A percentile compares a stretch with the other conserved stretches of the same genome.
phyloP scores from a whole-genome alignment of 2,888 invertebrate genomes.

The Galerucella calmariensis region DNA sequence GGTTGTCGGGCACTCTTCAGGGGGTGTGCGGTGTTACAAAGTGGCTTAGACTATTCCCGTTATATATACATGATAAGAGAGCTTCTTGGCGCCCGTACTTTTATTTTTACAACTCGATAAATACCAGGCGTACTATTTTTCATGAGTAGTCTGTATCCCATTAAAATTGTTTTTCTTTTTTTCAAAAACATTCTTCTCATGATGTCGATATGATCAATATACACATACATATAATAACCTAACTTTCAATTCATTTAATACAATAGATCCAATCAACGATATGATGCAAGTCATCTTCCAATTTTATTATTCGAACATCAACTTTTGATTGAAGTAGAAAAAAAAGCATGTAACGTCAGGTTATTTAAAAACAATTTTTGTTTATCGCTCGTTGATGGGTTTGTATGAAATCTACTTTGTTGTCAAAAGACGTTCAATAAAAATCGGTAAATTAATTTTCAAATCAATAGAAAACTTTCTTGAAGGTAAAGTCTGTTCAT shows the following conservation, averaged over 20 bases:
- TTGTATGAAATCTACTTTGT: background rate
- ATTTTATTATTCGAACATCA: conserved; percentile 43
- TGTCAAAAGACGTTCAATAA: no score
- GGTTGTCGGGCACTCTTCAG: conserved; percentile 43
- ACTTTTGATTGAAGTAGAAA: conserved; percentile 1
- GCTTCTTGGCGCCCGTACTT: conserved; percentile 45
- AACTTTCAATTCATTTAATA: conserved; percentile 46
- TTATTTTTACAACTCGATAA: conserved; percentile 16
- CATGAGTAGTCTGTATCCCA: background rate
- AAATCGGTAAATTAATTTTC: no score
- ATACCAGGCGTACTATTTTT: background rate
- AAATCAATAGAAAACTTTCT: no score
- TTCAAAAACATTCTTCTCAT: conserved; percentile 30
- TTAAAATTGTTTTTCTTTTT: conserved; percentile 7
- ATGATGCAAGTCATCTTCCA: conserved; percentile 55
- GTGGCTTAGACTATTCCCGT: conserved; percentile 46
- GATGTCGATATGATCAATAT: conserved; percentile 41
- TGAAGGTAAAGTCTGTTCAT: no score
- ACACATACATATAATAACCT: conserved; percentile 27
- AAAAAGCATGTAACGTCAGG: no score
- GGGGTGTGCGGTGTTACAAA: conserved; percentile 45
- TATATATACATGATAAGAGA: conserved; percentile 42
- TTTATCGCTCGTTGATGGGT: background rate
- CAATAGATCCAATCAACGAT: conserved; percentile 55
- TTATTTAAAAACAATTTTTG: no score